Conservation (phyloP, 2,797 vertebrate species). For the Lutjanus campechanus region DNA sequence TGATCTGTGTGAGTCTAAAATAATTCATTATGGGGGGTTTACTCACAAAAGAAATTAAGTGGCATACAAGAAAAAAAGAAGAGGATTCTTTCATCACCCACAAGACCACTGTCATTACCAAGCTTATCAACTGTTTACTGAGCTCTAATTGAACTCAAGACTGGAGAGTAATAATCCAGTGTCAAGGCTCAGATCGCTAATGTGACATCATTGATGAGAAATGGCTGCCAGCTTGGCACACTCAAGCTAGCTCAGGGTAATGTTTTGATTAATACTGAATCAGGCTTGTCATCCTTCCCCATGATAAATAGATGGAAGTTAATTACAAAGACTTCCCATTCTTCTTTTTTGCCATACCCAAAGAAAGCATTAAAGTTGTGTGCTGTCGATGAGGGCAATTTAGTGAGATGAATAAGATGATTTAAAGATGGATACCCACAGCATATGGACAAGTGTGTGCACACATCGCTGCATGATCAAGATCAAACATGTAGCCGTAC, state of each 20-base stretch:
- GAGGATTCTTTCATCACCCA: constrained; percentile 29
- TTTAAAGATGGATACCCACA: constrained; percentile 8
- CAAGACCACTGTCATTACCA: constrained; percentile 38
- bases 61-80: background rate
- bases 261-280: constrained; percentile 80
- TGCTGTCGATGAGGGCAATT: constrained; percentile 44
- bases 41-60: constrained; percentile 30
- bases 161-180: constrained; percentile 66
- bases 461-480: background rate
- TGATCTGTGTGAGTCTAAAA: background rate
- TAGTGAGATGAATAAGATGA: constrained; percentile 29
- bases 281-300: constrained; percentile 63
- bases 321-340: constrained; percentile 66
- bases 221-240: constrained; percentile 68
- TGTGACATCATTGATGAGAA: constrained; percentile 71
- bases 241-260: constrained; percentile 60
- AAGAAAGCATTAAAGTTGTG: constrained; percentile 21
- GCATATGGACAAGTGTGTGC: background rate
- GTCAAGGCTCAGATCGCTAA: constrained; percentile 65
- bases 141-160: constrained; percentile 66
- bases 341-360: constrained; percentile 18
- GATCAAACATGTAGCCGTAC: constrained; percentile 1
- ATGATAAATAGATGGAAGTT: constrained; percentile 72
- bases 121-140: constrained; percentile 64
- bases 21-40: constrained; percentile 1